Conservation (phyloP, 2,113 vertebrate species). For the Pomatorhinus ruficollis region DNA sequence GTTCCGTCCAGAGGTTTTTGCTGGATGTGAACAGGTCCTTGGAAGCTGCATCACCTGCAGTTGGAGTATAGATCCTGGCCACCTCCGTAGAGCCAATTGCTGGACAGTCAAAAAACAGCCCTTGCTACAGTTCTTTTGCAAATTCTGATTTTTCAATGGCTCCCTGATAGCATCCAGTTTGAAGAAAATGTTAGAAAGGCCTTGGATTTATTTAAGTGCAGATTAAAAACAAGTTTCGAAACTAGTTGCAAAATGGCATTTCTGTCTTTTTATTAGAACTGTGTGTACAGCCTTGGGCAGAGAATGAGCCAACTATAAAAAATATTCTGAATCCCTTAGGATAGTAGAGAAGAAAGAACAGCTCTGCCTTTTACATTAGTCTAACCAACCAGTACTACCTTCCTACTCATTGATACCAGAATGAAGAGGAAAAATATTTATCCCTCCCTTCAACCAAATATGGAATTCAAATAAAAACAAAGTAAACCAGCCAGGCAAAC, state of each 20-base stretch:
- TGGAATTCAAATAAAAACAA: slow-evolving; percentile 46
- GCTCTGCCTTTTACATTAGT: background rate
- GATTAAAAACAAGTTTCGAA: slow-evolving; percentile 21
- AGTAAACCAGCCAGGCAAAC: slow-evolving; percentile 19
- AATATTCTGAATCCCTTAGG: background rate
- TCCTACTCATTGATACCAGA: background rate
- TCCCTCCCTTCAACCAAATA: background rate
- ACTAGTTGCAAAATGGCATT: slow-evolving; percentile 34
- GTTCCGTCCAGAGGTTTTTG: background rate
- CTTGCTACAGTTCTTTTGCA: background rate
- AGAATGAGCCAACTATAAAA: background rate
- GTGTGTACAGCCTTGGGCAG: background rate
- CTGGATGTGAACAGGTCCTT: background rate
- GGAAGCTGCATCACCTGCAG: background rate
- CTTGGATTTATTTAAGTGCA: background rate
- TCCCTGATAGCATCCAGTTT: background rate
- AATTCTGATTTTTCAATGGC: background rate
- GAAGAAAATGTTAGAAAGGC: slow-evolving; percentile 9
- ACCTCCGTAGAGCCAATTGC: background rate
- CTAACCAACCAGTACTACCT: background rate
- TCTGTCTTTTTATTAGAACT: slow-evolving; percentile 25
- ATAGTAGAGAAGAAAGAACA: background rate
- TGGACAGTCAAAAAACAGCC: background rate
- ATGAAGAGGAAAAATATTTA: slow-evolving; percentile 18
- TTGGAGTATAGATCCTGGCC: background rate